Conservation (phyloP, 2,797 vertebrate genomes). For the Eurystomus glaucurus region DNA sequence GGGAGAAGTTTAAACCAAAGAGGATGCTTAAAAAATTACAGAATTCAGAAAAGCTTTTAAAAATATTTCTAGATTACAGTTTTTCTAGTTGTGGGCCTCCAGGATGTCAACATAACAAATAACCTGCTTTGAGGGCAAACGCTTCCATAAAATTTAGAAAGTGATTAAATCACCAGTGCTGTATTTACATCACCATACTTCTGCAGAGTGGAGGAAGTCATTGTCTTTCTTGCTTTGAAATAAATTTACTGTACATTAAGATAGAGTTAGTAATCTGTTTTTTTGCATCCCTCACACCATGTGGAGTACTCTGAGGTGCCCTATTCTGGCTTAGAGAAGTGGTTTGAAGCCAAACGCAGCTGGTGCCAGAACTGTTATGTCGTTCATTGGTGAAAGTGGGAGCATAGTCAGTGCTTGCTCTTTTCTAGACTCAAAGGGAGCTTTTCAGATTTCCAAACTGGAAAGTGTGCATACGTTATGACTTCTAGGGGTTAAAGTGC, state of each 20-base stretch:
- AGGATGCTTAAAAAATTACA: slow-evolving; percentile 11
- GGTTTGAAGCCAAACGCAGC: slow-evolving; percentile 20
- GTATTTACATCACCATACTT: not conserved
- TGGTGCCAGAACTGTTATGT: slow-evolving; percentile 49
- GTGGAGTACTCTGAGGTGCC: not conserved
- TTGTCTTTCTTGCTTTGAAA: not conserved
- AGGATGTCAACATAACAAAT: not conserved
- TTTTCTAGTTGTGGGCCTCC: not conserved
- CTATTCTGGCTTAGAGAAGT: not conserved
- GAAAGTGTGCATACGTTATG: not conserved
- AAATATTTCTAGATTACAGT: not conserved
- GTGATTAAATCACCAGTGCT: not conserved
- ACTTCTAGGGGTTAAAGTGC: slow-evolving; percentile 7
- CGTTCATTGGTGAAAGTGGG: slow-evolving; percentile 33
- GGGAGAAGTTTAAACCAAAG: not conserved
- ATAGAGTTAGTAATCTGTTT: not conserved
- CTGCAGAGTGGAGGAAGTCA: not conserved
- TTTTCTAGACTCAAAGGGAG: slow-evolving; percentile 40
- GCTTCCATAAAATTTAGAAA: not conserved
- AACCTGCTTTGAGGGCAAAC: not conserved
- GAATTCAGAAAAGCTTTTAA: not conserved
- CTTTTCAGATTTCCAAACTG: slow-evolving; percentile 60
- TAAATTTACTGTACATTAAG: not conserved
- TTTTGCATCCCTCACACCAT: not conserved
- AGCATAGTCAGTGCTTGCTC: slow-evolving; percentile 53